Evolutionary conservation across 2,888 invertebrate species (phyloP).

Genomic region (Lasioglossum lativentre): DNA sequence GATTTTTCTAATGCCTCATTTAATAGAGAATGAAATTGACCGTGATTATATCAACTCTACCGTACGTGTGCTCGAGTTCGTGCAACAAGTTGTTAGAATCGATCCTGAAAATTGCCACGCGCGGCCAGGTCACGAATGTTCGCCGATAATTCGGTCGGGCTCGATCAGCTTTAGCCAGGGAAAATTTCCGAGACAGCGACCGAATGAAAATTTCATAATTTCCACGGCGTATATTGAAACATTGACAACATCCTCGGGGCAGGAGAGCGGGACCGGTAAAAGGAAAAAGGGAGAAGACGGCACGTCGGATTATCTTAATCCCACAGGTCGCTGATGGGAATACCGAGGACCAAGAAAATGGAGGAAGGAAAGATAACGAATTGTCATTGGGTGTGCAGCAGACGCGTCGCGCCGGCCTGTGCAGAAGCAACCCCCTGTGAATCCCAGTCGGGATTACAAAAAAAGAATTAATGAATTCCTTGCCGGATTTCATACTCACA

Average conservation of each 20-base stretch:
- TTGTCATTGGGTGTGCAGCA: constrained; percentile 28
- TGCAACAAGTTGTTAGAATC: background rate
- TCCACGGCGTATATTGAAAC: constrained; percentile 44
- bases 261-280: background rate
- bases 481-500: background rate
- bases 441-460: constrained; percentile 1
- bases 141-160: background rate
- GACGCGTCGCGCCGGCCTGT: no score
- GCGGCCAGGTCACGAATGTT: background rate
- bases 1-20: background rate
- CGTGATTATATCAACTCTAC: background rate
- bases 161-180: background rate
- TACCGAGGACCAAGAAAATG: constrained; percentile 33
- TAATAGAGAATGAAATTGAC: background rate
- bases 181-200: background rate
- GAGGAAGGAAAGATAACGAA: constrained; percentile 45
- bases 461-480: constrained; percentile 10
- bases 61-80: background rate
- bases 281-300: background rate
- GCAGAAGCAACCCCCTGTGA: background rate
- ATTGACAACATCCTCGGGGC: constrained; percentile 20
- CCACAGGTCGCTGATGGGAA: constrained; percentile 17
- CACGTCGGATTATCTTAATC: constrained; percentile 59
- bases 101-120: background rate
- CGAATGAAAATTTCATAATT: constrained; percentile 23